These are phyloP conservation scores for Vicugna pacos DNA, from an alignment of 2,113 vertebrate genomes.

Conservation along the genomic window DNA sequence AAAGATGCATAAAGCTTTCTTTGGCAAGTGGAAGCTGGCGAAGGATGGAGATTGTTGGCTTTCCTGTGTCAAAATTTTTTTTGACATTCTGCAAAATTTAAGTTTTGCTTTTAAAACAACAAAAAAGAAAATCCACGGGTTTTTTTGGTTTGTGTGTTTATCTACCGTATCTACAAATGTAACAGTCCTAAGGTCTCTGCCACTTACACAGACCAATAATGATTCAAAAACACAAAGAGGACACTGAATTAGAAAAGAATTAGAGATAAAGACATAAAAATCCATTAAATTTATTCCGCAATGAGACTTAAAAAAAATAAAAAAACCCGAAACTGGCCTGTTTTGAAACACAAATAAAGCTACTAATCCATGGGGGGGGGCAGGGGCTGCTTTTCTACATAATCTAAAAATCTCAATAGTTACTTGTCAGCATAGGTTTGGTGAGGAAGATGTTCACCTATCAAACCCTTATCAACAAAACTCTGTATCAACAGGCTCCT, in stretches of 20 bases:
- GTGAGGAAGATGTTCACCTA: slow-evolving; percentile 37
- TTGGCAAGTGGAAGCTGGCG: not conserved
- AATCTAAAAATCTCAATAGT: slow-evolving; percentile 49
- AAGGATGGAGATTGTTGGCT: not conserved
- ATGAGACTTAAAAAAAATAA: not conserved
- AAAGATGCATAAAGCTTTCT: slow-evolving; percentile 28
- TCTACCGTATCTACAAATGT: not conserved
- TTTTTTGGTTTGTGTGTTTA: not conserved
- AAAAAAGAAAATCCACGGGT: not conserved
- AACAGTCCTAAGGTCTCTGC: slow-evolving; percentile 23
- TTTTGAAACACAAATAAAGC: slow-evolving; percentile 55
- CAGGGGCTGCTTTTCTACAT: not conserved
- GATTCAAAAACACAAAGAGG: slow-evolving; percentile 45
- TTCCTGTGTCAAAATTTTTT: not conserved
- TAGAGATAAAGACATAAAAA: slow-evolving; percentile 57
- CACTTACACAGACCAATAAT: not conserved
- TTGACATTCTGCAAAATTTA: slow-evolving; percentile 29
- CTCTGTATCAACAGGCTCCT: not conserved
- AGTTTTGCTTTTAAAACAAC: slow-evolving; percentile 45
- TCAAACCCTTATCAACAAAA: slow-evolving; percentile 41
- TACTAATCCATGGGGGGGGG: not conserved
- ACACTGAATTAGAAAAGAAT: not conserved
- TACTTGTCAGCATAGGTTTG: slow-evolving; percentile 49
- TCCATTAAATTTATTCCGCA: not conserved
- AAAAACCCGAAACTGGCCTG: not conserved